Evolutionary conservation across 2,113 vertebrate genomes (phyloP).

Genomic region (Trochalopteron elliotii): DNA sequence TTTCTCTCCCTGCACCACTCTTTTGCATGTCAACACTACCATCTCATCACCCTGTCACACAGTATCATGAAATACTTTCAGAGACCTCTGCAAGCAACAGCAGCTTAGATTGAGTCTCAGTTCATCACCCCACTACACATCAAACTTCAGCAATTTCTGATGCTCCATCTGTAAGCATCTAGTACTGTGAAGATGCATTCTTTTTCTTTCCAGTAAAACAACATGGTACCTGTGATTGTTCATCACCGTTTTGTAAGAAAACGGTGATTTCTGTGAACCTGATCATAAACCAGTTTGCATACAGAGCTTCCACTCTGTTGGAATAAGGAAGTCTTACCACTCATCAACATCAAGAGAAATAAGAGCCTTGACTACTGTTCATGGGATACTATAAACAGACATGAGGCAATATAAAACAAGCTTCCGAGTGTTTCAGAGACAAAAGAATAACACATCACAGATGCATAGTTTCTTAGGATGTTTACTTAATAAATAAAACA

Average conservation of each 20-base stretch:
- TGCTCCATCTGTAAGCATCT: background rate
- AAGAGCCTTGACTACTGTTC: background rate
- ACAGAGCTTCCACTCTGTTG: background rate
- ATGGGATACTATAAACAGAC: background rate
- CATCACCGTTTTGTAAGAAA: background rate
- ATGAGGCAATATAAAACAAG: background rate
- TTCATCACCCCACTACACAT: background rate
- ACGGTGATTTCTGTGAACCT: background rate
- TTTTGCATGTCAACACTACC: background rate
- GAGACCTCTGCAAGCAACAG: background rate
- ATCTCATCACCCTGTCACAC: background rate
- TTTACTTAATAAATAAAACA: conserved; percentile 31
- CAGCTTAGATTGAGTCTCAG: background rate
- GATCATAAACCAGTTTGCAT: background rate
- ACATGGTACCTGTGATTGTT: background rate
- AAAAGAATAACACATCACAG: background rate
- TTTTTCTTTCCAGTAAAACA: background rate
- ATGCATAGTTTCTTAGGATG: background rate
- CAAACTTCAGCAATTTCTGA: background rate
- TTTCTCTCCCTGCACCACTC: background rate
- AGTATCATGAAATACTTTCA: background rate
- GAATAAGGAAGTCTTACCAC: background rate
- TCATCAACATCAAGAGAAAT: background rate
- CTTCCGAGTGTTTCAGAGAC: background rate
- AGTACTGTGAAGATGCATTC: background rate